A percentile compares a stretch with the other conserved stretches of the same genome.
Evolutionary conservation across 2,113 vertebrate species (phyloP).

Genomic region (Oreamnos americanus): DNA sequence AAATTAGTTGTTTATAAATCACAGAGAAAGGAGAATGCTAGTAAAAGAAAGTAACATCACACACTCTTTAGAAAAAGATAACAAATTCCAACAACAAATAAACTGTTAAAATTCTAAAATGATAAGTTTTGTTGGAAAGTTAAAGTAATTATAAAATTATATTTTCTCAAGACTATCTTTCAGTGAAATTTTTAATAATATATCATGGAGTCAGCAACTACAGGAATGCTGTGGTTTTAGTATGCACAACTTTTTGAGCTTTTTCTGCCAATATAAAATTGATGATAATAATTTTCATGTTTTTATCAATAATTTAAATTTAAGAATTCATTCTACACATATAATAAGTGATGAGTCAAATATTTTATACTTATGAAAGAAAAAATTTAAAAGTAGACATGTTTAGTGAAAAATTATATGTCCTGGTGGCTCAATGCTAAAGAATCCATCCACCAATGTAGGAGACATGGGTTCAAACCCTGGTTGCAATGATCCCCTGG

Average conservation of each 20-base stretch:
- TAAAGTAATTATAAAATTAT: neutral
- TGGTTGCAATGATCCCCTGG: neutral
- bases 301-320: neutral
- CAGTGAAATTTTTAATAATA: neutral
- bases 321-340: neutral
- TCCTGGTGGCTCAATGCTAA: neutral
- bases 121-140: neutral
- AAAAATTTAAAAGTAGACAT: neutral
- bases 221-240: neutral
- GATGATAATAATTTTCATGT: neutral
- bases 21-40: neutral
- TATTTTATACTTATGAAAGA: neutral
- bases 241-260: neutral
- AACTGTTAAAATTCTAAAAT: neutral
- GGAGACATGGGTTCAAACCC: neutral
- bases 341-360: neutral
- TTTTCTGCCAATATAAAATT: neutral
- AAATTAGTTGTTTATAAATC: neutral
- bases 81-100: neutral
- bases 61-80: neutral
- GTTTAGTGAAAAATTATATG: neutral
- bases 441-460: neutral
- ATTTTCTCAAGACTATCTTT: neutral
- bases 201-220: neutral
- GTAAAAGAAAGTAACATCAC: neutral